Evolutionary conservation across 2,113 vertebrate species (phyloP), one percentile per base, ranked within the genome.

Genomic region (Actenoides lindsayi): DNA sequence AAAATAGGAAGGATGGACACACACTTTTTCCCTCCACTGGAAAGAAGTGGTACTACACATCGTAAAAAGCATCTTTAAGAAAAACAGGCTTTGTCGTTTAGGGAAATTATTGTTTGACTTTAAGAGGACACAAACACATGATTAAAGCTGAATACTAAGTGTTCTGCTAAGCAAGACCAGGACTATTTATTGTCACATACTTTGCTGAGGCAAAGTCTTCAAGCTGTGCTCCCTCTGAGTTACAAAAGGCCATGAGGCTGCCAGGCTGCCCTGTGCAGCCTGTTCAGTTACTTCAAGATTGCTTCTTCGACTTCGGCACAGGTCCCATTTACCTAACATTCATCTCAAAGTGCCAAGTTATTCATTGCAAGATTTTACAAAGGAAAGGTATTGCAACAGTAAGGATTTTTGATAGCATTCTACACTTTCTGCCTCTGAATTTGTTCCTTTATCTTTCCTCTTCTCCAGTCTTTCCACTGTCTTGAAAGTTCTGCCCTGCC

Each of bases 1-100:
- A 31, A 37, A 46, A 10, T 0, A n/a, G 1, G 24, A 30, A 11
- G 30, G 10, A 33, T 4, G 82, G 33, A 69, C 0, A 24, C 59
- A n/a, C 73, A 39, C 4, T 62, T 59, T 87, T 91, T n/a, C 94
- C 83, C 83, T 94, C 96, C 33, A 6, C 62, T 92, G 96, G 96
- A 64, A 79, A 63, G 21, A 73, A 80, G 37, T 48, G 78, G 86
- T 76, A 94, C 37, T 96, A 42, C 95, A 73, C 33, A 4, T 14
- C 6, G n/a, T 59, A 39, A 68, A 70, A 57, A 12, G 11, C 10
- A 19, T 51, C 23, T 11, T 10, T 27, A 17, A 67, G 30, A 18
- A 56, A 84, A 87, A 25, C 4, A 2, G n/a, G 28, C 33, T 75
- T 73, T 64, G 42, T 21, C 25, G 24, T 30, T 44, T 44, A 33